Conservation (phyloP, 2,888 invertebrate genomes). For the Mallateleia sp. region DNA sequence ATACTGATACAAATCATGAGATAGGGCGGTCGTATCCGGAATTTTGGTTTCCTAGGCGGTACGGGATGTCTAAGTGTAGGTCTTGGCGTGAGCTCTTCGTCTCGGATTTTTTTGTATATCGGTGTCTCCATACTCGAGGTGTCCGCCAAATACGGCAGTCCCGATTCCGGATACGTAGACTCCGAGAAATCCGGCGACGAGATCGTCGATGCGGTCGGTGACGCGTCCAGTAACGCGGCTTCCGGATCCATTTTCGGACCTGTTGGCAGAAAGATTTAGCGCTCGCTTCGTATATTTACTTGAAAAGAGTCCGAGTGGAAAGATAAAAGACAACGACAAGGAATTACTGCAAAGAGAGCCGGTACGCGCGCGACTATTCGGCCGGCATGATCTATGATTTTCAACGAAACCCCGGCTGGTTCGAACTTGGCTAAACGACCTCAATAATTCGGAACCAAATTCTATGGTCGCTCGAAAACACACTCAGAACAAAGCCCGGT, state of each 20-base stretch:
- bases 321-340: constrained; percentile 76
- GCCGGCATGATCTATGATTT: constrained; percentile 78
- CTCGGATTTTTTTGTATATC: constrained; percentile 84
- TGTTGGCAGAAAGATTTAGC: constrained; percentile 77
- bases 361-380: constrained; percentile 70
- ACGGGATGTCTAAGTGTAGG: constrained; percentile 84
- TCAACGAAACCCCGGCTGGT: constrained; percentile 68
- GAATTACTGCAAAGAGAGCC: constrained; percentile 58
- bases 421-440: constrained; percentile 79
- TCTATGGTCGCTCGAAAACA: constrained; percentile 85
- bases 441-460: constrained; percentile 85
- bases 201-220: constrained; percentile 88
- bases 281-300: constrained; percentile 71
- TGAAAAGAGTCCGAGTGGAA: constrained; percentile 68
- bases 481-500: constrained; percentile 75
- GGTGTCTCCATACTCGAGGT: constrained; percentile 83
- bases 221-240: constrained; percentile 87
- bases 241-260: constrained; percentile 87
- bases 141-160: constrained; percentile 83
- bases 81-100: constrained; percentile 85
- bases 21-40: constrained; percentile 88
- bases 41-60: constrained; percentile 86
- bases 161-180: constrained; percentile 84
- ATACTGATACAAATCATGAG: constrained; percentile 89
- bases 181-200: constrained; percentile 86